Base-by-base conservation (phyloP, 2,888 invertebrate species). In the Seira sanloemensis region DNA sequence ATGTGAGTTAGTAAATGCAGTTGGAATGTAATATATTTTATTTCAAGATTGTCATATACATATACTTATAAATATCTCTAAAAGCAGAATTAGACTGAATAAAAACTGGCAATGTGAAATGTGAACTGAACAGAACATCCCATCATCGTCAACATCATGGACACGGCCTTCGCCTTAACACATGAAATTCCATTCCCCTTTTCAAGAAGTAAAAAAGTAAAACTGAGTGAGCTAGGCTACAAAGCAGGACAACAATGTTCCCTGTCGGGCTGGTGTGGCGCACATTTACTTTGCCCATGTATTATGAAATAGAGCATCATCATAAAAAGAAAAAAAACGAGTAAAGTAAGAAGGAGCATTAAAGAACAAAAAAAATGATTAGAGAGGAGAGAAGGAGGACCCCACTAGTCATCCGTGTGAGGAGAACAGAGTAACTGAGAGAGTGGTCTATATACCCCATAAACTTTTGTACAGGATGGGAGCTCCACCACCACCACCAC, bases 121-220 rank as follows among this genome's bases (percentile, higher is more conserved):
- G 37, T 37, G 16, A 50, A 18, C 50, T 23, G 62, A 62, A 23
- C 62, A 62, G 5, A 37, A 37, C 37, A 58, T 18, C 19, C 21
- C 19, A 21, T 62, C 62, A 62, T 62, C 62, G 62, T 62, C 62
- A 62, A 25, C 54, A 77, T 76, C 78, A 83, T 68, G 77, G 82
- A 78, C 83, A 78, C 77, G 82, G 82, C 82, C 82, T 82, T 82
- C 82, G 82, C 82, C 83, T 83, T 83, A 78, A 78, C 83, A 68
- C 73, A 83, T 78, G 83, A 86, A 85, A 86, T 83, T 83, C 77
- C 78, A 83, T 83, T 86, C 86, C 86, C 83, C 86, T 85, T n/a
- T n/a, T 77, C 78, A 78, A 83, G 62, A 77, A 78, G 68, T 72
- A 82, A 82, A 82, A 67, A 50, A 65, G 62, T 21, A 69, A n/a